Evolutionary conservation across 2,113 vertebrate species (phyloP).

Genomic region (Xenotilapia flavipinnis): DNA sequence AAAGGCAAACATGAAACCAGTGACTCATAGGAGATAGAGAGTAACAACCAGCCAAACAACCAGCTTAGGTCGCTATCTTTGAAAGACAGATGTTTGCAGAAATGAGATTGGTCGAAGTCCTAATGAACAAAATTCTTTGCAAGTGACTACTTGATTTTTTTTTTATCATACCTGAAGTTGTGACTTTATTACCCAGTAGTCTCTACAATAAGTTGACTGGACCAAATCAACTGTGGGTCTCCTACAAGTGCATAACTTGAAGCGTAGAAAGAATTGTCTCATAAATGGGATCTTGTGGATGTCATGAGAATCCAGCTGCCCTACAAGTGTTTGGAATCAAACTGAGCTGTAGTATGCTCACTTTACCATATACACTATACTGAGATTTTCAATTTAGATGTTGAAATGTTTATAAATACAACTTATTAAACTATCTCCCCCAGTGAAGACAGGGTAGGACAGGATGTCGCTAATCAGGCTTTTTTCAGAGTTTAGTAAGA

Average conservation of each 20-base stretch:
- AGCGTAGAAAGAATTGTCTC: neutral
- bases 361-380: neutral
- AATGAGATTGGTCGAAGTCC: neutral
- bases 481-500: neutral
- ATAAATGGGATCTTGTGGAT: neutral
- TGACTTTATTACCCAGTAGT: neutral
- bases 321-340: neutral
- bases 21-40: neutral
- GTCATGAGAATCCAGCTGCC: neutral
- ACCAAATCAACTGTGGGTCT: neutral
- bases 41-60: neutral
- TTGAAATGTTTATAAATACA: neutral
- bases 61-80: neutral
- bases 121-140: neutral
- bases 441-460: neutral
- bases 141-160: neutral
- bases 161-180: neutral
- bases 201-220: neutral
- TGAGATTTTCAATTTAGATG: neutral
- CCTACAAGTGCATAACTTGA: neutral
- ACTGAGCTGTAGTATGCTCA: neutral
- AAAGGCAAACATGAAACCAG: neutral
- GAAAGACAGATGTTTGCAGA: neutral
- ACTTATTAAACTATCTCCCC: neutral
- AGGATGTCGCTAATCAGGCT: neutral